These are phyloP conservation scores for Pavo muticus DNA, from an alignment of 2,113 vertebrate species.

Conservation along the genomic window DNA sequence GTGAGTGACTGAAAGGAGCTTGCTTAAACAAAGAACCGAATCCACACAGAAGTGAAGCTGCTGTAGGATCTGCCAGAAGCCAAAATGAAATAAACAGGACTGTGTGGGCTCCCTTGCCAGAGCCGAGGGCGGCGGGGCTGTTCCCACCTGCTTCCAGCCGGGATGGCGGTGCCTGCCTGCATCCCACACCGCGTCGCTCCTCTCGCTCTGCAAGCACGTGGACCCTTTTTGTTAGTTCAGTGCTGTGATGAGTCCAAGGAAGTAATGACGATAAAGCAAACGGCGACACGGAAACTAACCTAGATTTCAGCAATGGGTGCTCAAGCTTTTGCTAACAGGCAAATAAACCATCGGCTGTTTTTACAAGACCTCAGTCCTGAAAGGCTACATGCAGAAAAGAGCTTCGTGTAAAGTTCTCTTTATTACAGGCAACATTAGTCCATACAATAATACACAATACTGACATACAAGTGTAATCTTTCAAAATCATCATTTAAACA, in stretches of 20 bases:
- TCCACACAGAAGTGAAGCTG: not conserved
- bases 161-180: too few species aligned
- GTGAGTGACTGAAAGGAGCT: not conserved
- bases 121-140: too few species aligned
- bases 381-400: slow-evolving; percentile 60
- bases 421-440: slow-evolving; percentile 86
- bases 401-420: slow-evolving; percentile 80
- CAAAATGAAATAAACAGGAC: not conserved
- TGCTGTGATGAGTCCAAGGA: not conserved
- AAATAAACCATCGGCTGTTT: not conserved
- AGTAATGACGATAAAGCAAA: slow-evolving; percentile 16
- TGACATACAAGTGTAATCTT: slow-evolving; percentile 83
- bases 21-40: not conserved
- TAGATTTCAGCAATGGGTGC: not conserved
- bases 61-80: not conserved
- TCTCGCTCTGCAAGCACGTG: not conserved
- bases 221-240: not conserved
- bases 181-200: not conserved
- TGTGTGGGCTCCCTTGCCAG: too few species aligned
- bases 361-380: slow-evolving; percentile 49
- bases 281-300: slow-evolving; percentile 15
- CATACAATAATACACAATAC: slow-evolving; percentile 83
- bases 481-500: slow-evolving; percentile 82
- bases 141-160: too few species aligned
- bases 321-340: slow-evolving; percentile 42